Evolutionary conservation across 2,113 vertebrate genomes (phyloP), one percentile per base, ranked within the genome.

Genomic region (Myrmophylax atrothorax): DNA sequence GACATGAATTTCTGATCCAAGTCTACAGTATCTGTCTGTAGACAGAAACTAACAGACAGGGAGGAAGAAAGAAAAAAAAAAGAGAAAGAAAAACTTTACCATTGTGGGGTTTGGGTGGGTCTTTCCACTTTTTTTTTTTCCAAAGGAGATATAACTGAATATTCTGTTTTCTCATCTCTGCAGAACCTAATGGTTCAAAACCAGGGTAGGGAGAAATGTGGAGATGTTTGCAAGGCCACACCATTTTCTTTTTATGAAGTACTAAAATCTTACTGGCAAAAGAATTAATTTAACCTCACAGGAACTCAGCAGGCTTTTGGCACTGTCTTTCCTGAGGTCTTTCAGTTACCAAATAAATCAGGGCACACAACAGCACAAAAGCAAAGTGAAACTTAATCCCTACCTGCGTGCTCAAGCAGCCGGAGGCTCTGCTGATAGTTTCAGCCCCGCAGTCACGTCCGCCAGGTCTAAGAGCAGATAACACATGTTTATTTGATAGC

Each of bases 401-500:
- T 56, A 96, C 94, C 90, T 95, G 94, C 55, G 3, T 31, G 74
- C 66, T 33, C 74, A 12, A 73, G 63, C 70, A 73, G 79, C 70
- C 5, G 0, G 5, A 53, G 64, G 92, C 84, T 78, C 67, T 59
- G 62, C 78, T 33, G 82, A 31, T 19, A 26, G 55, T 46, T 74
- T 37, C 68, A 89, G 80, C 68, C 74, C 1, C 1, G 8, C 70
- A 82, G 89, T 89, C 93, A 90, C 58, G 67, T 95, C 94, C 26
- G 1, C 87, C 78, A 33, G 68, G 66, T 78, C 86, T 50, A 10
- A n/a, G 85, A 75, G 75, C 91, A 95, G 91, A 94, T 89, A 96
- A 73, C 9, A 8, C 50, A 1, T 81, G 90, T 85, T 94, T 92
- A 85, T 96, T 88, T 89, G 83, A 92, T 87, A 92, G 85, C 84